Conservation (phyloP, 2,797 vertebrate species). For the Ataeniobius toweri region DNA sequence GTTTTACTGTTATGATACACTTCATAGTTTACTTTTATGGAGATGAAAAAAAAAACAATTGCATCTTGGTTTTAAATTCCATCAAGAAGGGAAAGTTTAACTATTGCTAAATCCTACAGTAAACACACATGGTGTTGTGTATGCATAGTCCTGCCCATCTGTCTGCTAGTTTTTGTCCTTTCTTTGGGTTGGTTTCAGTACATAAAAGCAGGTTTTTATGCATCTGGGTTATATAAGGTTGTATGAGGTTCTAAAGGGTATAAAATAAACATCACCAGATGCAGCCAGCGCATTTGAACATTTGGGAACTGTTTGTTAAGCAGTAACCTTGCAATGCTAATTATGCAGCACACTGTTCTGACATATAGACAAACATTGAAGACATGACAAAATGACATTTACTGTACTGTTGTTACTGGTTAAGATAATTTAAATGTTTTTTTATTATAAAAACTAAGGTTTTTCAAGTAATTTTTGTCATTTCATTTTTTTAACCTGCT, state of each 20-base stretch:
- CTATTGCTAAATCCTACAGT: neutral
- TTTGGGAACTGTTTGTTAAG: neutral
- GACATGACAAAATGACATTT: neutral
- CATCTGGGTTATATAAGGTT: neutral
- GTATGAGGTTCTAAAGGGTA: slow-evolving; percentile 1
- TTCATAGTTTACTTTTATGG: neutral
- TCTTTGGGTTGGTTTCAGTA: neutral
- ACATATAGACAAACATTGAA: neutral
- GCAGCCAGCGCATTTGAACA: neutral
- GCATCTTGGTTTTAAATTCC: neutral
- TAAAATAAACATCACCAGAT: slow-evolving; percentile 9
- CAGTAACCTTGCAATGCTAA: neutral
- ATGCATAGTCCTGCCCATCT: slow-evolving; percentile 7
- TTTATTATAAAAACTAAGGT: neutral
- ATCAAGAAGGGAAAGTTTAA: neutral
- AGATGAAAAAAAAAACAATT: slow-evolving; percentile 5
- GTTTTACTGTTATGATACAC: neutral
- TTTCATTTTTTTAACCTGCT: neutral
- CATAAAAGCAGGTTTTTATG: slow-evolving; percentile 4
- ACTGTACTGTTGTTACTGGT: neutral
- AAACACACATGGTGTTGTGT: slow-evolving; percentile 16
- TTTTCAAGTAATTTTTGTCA: neutral
- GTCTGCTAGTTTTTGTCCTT: neutral
- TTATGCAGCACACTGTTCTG: neutral
- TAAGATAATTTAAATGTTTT: neutral